Percentiles rank a stretch among this genome's conserved stretches.
These are phyloP conservation scores for Apus apus DNA, from an alignment of 2,113 vertebrate species.

Conservation along the genomic window DNA sequence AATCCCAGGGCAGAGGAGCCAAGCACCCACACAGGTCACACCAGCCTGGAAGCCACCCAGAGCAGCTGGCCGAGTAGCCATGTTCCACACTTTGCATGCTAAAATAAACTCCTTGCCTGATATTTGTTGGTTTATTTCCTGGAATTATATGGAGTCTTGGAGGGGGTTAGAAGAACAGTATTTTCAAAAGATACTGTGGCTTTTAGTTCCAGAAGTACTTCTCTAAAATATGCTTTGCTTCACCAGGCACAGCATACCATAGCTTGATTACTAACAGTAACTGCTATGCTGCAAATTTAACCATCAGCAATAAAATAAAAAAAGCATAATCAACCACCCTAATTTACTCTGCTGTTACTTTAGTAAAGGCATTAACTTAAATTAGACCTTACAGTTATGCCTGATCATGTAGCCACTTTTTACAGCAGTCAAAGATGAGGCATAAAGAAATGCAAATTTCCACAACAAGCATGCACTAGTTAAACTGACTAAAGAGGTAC, in stretches of 20 bases:
- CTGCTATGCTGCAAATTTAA: background rate
- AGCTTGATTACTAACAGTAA: background rate
- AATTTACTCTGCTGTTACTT: conserved; percentile 34
- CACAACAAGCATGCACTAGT: background rate
- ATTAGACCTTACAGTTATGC: conserved; percentile 25
- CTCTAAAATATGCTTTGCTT: background rate
- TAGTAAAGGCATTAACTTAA: conserved; percentile 18
- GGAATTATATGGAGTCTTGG: conserved; percentile 10
- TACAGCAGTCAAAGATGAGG: background rate
- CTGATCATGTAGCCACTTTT: background rate
- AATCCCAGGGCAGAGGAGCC: background rate
- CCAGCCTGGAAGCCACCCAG: background rate
- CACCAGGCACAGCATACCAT: background rate
- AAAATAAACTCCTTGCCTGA: conserved; percentile 13
- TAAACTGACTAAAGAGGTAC: background rate
- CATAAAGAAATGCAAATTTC: conserved; percentile 40
- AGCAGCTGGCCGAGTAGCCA: background rate
- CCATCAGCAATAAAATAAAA: background rate
- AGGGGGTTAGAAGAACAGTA: background rate
- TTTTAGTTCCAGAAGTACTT: background rate
- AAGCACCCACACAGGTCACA: background rate
- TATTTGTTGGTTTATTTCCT: conserved; percentile 7
- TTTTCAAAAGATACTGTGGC: background rate
- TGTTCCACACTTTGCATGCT: background rate
- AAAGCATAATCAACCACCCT: background rate